Evolutionary conservation across 1,140 invertebrate genomes (phyloP).

Genomic region (Augochlora pura): DNA sequence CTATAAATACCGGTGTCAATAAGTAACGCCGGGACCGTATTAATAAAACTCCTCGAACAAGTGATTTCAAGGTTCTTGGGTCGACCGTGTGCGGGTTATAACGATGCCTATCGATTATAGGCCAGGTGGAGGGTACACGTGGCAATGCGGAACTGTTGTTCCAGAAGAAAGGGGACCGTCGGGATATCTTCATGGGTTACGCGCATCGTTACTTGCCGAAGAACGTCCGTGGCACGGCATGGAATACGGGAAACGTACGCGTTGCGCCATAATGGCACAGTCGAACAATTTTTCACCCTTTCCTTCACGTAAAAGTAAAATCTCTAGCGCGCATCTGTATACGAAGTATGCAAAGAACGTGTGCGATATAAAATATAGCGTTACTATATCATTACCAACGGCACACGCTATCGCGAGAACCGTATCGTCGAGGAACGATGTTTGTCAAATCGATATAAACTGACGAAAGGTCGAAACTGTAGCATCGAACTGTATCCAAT

Average conservation of each 20-base stretch:
- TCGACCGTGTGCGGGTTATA: neutral
- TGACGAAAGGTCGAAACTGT: no score
- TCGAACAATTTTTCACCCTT: no score
- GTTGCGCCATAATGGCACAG: neutral
- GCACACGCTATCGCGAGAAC: no score
- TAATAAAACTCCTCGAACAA: slow-evolving; percentile 14
- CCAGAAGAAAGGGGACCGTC: slow-evolving; percentile 18
- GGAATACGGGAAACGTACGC: neutral
- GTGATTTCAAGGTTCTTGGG: slow-evolving; percentile 31
- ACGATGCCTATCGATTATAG: slow-evolving; percentile 28
- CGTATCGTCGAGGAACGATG: no score
- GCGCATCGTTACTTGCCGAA: neutral
- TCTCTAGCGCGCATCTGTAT: no score
- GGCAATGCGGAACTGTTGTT: slow-evolving; percentile 26
- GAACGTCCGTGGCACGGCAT: neutral
- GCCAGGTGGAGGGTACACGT: slow-evolving; percentile 42
- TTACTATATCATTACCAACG: no score
- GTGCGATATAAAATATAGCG: no score
- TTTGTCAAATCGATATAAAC: no score
- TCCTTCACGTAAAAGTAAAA: no score
- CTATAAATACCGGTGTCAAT: slow-evolving; percentile 14
- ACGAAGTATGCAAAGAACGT: no score
- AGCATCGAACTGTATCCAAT: no score
- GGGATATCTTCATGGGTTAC: neutral
- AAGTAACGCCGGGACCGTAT: slow-evolving; percentile 8